These are phyloP conservation scores for Eucidaris tribuloides DNA, from an alignment of 35 echinoderm and acorn worm genomes.

Conservation along the genomic window DNA sequence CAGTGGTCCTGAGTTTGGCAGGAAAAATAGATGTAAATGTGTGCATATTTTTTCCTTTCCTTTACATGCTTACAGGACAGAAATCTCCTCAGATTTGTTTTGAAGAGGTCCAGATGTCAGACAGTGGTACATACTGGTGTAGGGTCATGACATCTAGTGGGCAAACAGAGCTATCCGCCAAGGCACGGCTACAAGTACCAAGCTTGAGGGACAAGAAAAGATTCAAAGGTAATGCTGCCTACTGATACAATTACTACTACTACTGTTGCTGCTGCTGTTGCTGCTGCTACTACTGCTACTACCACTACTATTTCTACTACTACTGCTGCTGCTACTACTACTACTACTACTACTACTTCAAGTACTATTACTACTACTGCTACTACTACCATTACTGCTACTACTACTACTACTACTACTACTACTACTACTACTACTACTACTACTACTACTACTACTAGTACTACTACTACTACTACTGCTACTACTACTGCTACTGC, in stretches of 20 bases:
- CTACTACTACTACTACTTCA: background rate
- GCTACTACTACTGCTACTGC: too few relatives aligned
- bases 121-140: slow-evolving; percentile 53
- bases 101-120: slow-evolving; percentile 23
- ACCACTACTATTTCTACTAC: too few relatives aligned
- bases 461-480: too few relatives aligned
- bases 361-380: too few relatives aligned
- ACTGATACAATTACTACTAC: background rate
- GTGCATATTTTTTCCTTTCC: background rate
- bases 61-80: slow-evolving; percentile 28
- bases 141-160: background rate
- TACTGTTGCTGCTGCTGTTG: too few relatives aligned
- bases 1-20: background rate
- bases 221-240: background rate
- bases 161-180: background rate
- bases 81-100: slow-evolving; percentile 22
- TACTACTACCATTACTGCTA: too few relatives aligned
- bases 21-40: background rate
- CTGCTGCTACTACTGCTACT: background rate
- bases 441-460: too few relatives aligned
- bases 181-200: background rate
- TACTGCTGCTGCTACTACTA: background rate
- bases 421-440: too few relatives aligned
- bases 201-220: background rate
- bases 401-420: too few relatives aligned